Conservation (phyloP, 1,140 invertebrate genomes). For the Aphelinus atriplicis region DNA sequence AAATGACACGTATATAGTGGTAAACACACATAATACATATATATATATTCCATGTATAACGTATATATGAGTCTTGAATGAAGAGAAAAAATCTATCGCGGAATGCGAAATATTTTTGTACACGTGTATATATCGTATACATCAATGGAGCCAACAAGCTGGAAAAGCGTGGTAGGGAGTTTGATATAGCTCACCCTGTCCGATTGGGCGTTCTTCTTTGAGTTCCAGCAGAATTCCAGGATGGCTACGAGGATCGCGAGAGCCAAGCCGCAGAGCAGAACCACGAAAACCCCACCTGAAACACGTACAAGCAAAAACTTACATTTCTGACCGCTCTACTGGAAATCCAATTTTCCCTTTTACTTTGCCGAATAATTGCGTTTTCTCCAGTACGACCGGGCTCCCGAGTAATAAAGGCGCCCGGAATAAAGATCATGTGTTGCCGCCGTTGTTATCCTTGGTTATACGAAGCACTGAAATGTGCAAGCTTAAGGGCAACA, state of each 20-base stretch:
- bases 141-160: background rate
- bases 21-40: conserved; percentile 5
- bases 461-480: too few species aligned
- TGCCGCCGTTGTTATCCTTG: too few species aligned
- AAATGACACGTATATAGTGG: background rate
- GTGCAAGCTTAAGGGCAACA: too few species aligned
- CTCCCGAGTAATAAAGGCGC: too few species aligned
- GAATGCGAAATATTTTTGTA: background rate
- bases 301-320: conserved; percentile 34
- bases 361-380: background rate
- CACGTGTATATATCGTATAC: background rate
- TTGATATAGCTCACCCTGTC: conserved; percentile 73
- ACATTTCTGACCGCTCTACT: conserved; percentile 7
- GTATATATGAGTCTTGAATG: background rate
- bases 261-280: conserved; percentile 90
- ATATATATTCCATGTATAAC: background rate
- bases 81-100: too few species aligned
- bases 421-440: too few species aligned
- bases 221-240: conserved; percentile 96
- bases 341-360: background rate
- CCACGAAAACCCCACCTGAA: conserved; percentile 95
- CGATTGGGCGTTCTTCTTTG: conserved; percentile 88
- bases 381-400: too few species aligned
- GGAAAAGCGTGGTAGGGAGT: background rate
- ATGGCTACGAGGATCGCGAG: conserved; percentile 91